Evolutionary conservation across 2,113 vertebrate genomes (phyloP), one percentile per base, ranked within the genome.

Genomic region (Electrona antarctica): DNA sequence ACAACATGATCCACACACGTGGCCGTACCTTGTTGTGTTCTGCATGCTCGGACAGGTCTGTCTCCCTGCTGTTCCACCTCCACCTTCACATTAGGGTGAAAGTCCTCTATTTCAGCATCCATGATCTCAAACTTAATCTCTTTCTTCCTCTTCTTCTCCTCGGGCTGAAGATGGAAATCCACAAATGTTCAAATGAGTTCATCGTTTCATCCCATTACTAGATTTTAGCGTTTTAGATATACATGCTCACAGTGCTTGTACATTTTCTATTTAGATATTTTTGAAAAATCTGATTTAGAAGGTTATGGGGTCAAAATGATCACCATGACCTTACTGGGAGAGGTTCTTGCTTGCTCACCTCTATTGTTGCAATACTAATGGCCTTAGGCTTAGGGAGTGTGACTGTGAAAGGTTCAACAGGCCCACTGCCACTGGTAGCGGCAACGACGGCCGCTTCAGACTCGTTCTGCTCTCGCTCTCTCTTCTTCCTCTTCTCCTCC

Each of bases 401-500:
- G 33, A 93, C 65, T 0, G 85, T 91, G 70, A 94, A 91, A 10
- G 90, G 92, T 57, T 93, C 92, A 56, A 93, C 85, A 1, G 92
- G 80, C 1, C 91, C 89, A 64, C 93, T 93, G 11, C 8, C 47
- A 71, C 28, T 65, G 12, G 59, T 33, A 2, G 60, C 50, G 4
- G 74, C 48, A 11, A 65, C 65, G 51, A 85, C 75, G 56, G 85
- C 83, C 29, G 74, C 66, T 72, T 97, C 96, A 0, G 94, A 93
- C 88, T 97, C 97, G 68, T 94, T 94, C 57, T 95, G 96, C 6
- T 98, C 98, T 72, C 96, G 94, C 64, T 98, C 97, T 47, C 97
- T 93, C 74, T 98, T 98, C 74, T 97, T 95, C 86, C 97, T 97
- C 86, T 96, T 98, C 84, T 99, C 97, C 64, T 99, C 98, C 97